Conservation (phyloP, 2,113 vertebrate species). For the Morone saxatilis region DNA sequence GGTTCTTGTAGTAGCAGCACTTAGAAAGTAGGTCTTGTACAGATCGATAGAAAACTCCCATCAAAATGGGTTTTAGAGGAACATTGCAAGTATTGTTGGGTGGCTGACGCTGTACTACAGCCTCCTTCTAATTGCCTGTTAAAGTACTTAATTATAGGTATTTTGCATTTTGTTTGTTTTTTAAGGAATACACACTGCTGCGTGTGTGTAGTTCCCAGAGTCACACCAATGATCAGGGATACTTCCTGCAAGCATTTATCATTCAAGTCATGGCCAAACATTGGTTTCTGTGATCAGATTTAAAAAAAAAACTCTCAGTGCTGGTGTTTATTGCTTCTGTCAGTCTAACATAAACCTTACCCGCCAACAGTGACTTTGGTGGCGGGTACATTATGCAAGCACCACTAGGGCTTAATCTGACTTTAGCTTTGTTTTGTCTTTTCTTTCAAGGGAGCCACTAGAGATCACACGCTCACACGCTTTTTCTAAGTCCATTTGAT, state of each 20-base stretch:
- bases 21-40: conserved; percentile 34
- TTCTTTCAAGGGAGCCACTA: not conserved
- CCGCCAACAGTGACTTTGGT: not conserved
- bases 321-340: not conserved
- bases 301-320: not conserved
- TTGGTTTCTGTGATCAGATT: not conserved
- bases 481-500: conserved; percentile 5
- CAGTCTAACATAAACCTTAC: not conserved
- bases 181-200: not conserved
- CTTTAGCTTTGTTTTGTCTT: not conserved
- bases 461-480: not conserved
- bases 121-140: conserved; percentile 2
- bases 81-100: not conserved
- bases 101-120: conserved; percentile 19
- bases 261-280: not conserved
- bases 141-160: not conserved
- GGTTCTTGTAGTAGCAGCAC: conserved; percentile 57
- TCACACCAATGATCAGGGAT: conserved; percentile 15
- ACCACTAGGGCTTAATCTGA: conserved; percentile 19
- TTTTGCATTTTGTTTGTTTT: not conserved
- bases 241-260: conserved; percentile 9
- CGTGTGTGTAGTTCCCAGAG: not conserved
- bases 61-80: conserved; percentile 28
- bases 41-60: conserved; percentile 8
- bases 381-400: conserved; percentile 40